A percentile compares a stretch with the other conserved stretches of the same genome.
Evolutionary conservation across 30 jellyfish, hydroid and myxozoan genomes (phyloP).

Genomic region (Cassiopea andromeda): DNA sequence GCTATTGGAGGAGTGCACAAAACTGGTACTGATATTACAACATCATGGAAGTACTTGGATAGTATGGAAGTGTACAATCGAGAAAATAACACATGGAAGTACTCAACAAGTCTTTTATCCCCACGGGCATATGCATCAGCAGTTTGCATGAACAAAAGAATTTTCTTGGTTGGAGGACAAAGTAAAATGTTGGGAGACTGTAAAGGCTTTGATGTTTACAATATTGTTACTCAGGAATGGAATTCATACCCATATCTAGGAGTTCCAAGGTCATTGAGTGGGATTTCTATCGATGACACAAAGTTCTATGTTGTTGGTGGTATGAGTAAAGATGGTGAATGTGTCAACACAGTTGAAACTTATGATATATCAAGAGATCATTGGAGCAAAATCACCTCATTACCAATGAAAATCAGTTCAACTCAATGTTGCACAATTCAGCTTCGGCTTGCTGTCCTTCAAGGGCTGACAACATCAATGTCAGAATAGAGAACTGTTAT

Average conservation of each 20-base stretch:
- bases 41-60: slow-evolving; percentile 89
- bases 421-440: slow-evolving; percentile 89
- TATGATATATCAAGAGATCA: slow-evolving; percentile 86
- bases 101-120: slow-evolving; percentile 58
- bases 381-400: slow-evolving; percentile 85
- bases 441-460: slow-evolving; percentile 87
- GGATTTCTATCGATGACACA: slow-evolving; percentile 80
- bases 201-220: slow-evolving; percentile 86
- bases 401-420: slow-evolving; percentile 83
- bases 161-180: slow-evolving; percentile 93
- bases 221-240: slow-evolving; percentile 82
- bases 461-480: slow-evolving; percentile 88
- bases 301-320: slow-evolving; percentile 89
- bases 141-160: slow-evolving; percentile 72
- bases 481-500: slow-evolving; percentile 23
- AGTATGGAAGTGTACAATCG: slow-evolving; percentile 83
- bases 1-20: slow-evolving; percentile 92
- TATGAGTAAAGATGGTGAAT: slow-evolving; percentile 86
- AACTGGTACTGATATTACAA: slow-evolving; percentile 70
- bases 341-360: slow-evolving; percentile 86
- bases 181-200: slow-evolving; percentile 82
- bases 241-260: slow-evolving; percentile 85
- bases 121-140: slow-evolving; percentile 94
- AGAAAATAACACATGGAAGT: slow-evolving; percentile 72
- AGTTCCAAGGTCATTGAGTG: slow-evolving; percentile 91